Base-by-base conservation (phyloP, 1,140 invertebrate genomes). In the Bombus ignitus region DNA sequence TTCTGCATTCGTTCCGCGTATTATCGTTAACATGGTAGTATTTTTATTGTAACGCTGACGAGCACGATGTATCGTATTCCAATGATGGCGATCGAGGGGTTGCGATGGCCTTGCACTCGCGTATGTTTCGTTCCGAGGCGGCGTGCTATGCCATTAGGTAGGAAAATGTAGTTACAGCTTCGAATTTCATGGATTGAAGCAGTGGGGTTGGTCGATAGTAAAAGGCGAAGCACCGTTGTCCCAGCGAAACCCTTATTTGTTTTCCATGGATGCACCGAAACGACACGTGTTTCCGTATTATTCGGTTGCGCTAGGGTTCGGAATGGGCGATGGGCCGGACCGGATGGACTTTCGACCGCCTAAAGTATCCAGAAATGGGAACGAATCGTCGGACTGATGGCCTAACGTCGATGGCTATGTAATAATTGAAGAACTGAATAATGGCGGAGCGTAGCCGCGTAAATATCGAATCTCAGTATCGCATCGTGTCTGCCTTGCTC, bases 211-310 rank as follows among this genome's bases (percentile, higher is more conserved):
- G 3, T 13, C 35, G 22, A 83, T 53, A 22, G 32, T 53, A 53
- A 53, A 18, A 53, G 47, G 47, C 47, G 47, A 53, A 22, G 47
- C 32, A 65, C 35, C 83, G 65, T 35, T 39, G n/a, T 25, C 32
- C 72, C n/a, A 3, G 6, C 39, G 18, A 37, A 44, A 79, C 76
- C 88, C 76, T 79, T 89, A 87, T 89, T 88, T 89, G 87, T 87
- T 89, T 88, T 88, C 66, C 76, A 65, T 35, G 65, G 73, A 83
- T 47, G 66, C 47, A 35, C 42, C 66, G 25, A 53, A 70, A n/a
- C 80, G 84, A 88, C 88, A 87, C 77, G 72, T 83, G 88, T 89
- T 88, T 68, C 81, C 62, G 47, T 39, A 53, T 82, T 75, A 35
- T 83, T 83, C 75, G 42, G n/a, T 83, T 73, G 32, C 62, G 22